phyloP scores from a whole-genome alignment of 2,888 invertebrate genomes.

The Mesorhabditis spiculigera region DNA sequence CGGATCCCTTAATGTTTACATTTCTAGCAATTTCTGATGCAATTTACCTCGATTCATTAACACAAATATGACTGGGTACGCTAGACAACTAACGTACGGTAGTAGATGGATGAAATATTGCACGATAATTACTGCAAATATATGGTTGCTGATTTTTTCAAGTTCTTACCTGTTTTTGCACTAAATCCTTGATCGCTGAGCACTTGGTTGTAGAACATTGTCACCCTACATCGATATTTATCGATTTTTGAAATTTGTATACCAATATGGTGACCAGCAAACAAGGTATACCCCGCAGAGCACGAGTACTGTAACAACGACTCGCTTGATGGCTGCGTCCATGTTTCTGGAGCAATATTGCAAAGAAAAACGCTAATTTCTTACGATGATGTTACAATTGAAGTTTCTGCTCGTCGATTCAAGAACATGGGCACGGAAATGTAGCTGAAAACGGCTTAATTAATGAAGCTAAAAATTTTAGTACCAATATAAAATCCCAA shows the following conservation, averaged over 20 bases:
- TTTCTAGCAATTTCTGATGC: not conserved
- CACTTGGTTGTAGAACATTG: constrained; percentile 43
- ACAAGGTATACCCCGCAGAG: constrained; percentile 54
- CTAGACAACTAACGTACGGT: constrained; percentile 55
- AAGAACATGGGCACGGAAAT: constrained; percentile 56
- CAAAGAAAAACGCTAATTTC: not conserved
- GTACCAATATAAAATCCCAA: constrained; percentile 54
- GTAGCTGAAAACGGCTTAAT: constrained; percentile 31
- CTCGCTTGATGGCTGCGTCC: constrained; percentile 52
- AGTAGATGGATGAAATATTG: constrained; percentile 54
- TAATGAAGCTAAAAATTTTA: not conserved
- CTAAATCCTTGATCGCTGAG: constrained; percentile 26
- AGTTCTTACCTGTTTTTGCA: constrained; percentile 23
- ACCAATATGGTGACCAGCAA: constrained; percentile 55
- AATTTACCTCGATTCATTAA: constrained; percentile 31
- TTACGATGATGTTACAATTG: constrained; percentile 42
- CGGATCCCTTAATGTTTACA: constrained; percentile 21
- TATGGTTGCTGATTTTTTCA: not conserved
- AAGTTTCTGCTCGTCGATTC: constrained; percentile 43
- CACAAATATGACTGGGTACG: constrained; percentile 57
- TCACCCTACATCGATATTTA: constrained; percentile 23
- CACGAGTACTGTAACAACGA: constrained; percentile 51
- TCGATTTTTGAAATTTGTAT: not conserved
- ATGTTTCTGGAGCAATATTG: constrained; percentile 31
- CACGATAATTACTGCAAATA: constrained; percentile 50